Conservation (phyloP, 2,797 vertebrate genomes). For the Tamandua tetradactyla region DNA sequence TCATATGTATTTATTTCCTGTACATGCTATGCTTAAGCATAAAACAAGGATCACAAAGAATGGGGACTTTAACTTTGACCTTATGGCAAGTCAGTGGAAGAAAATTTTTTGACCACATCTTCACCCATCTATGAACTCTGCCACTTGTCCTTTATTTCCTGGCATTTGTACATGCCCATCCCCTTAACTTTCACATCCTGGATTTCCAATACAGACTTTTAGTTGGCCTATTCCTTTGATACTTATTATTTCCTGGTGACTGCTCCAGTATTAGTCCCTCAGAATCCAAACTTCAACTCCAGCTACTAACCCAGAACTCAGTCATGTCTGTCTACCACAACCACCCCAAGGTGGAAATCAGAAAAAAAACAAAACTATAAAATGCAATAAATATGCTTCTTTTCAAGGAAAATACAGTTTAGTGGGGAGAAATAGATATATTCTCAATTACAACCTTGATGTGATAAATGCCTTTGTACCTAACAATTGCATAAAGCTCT, state of each 20-base stretch:
- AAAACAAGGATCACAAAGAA: neutral
- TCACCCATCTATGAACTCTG: constrained; percentile 35
- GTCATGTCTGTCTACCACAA: neutral
- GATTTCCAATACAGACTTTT: neutral
- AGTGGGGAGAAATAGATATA: neutral
- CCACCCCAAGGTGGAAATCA: neutral
- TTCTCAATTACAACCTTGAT: neutral
- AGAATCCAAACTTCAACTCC: neutral
- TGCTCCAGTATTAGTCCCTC: neutral
- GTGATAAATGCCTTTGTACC: neutral
- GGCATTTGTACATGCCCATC: neutral
- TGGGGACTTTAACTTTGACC: neutral
- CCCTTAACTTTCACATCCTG: neutral
- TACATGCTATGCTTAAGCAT: neutral
- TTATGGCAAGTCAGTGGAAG: neutral
- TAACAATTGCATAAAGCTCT: neutral
- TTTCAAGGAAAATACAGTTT: neutral
- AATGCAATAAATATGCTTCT: neutral
- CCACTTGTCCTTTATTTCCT: neutral
- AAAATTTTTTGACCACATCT: constrained; percentile 13
- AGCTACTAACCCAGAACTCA: neutral
- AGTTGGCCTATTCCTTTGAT: neutral
- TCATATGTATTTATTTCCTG: neutral
- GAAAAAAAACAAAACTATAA: neutral
- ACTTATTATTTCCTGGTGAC: neutral